Conservation (phyloP, 2,888 invertebrate genomes). For the Dorcus hopei region DNA sequence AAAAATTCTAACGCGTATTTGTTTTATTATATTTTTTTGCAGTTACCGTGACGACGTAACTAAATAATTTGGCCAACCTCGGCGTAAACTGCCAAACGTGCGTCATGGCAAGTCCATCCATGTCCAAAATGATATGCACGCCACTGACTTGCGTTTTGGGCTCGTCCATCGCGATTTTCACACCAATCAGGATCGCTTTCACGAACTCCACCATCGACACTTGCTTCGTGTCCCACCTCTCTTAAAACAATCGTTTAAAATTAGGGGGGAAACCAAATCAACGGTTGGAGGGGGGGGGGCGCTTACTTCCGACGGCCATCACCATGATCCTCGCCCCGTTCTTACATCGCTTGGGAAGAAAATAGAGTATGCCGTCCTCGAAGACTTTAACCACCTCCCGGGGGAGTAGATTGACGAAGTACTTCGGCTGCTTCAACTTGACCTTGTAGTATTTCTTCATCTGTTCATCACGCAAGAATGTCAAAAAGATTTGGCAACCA, state of each 20-base stretch:
- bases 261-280: not conserved
- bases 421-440: constrained; percentile 59
- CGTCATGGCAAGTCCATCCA: constrained; percentile 68
- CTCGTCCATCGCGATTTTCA: constrained; percentile 76
- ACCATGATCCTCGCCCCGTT: constrained; percentile 67
- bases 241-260: constrained; percentile 43
- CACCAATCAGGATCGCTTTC: constrained; percentile 63
- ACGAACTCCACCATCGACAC: constrained; percentile 66
- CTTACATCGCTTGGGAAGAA: constrained; percentile 66
- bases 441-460: constrained; percentile 72
- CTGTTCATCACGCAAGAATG: constrained; percentile 44
- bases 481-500: not conserved
- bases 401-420: constrained; percentile 63
- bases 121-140: constrained; percentile 69
- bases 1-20: not conserved
- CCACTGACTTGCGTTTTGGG: constrained; percentile 76
- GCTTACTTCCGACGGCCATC: constrained; percentile 68
- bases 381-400: constrained; percentile 61
- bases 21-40: not conserved
- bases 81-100: constrained; percentile 78
- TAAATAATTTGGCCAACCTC: constrained; percentile 63
- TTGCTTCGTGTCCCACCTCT: constrained; percentile 73
- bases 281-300: not conserved
- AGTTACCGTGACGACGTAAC: constrained; percentile 68
- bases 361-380: constrained; percentile 62